Evolutionary conservation across 1,140 invertebrate genomes (phyloP).

Genomic region (Cotesia glomerata): DNA sequence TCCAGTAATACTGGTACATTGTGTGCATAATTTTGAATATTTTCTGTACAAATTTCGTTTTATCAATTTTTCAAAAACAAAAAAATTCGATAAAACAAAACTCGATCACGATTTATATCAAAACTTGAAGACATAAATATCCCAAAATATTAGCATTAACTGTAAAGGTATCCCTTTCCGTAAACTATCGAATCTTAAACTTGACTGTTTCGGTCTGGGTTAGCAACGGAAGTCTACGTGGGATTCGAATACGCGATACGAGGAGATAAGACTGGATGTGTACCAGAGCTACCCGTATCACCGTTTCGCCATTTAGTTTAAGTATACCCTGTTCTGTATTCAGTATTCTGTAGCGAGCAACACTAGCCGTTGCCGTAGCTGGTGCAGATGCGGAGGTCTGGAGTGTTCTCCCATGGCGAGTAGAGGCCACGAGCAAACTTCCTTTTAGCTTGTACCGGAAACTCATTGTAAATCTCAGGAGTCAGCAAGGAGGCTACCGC

Average conservation of each 20-base stretch:
- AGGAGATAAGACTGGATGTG: constrained; percentile 41
- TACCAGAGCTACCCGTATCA: constrained; percentile 36
- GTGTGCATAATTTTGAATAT: too few relatives aligned
- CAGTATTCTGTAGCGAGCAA: too few relatives aligned
- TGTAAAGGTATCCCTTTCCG: constrained; percentile 1
- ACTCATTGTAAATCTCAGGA: constrained; percentile 61
- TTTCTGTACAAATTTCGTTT: too few relatives aligned
- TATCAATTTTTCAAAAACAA: too few relatives aligned
- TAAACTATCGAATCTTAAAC: constrained; percentile 1
- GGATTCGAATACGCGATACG: constrained; percentile 48
- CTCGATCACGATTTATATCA: too few relatives aligned
- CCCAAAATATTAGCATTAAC: background rate
- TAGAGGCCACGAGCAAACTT: constrained; percentile 54
- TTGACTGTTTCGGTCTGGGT: constrained; percentile 19
- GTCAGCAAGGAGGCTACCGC: constrained; percentile 45
- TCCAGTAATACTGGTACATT: too few relatives aligned
- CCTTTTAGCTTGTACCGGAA: constrained; percentile 58
- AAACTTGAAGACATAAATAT: too few relatives aligned
- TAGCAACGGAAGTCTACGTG: constrained; percentile 46
- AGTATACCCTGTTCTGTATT: constrained; percentile 32
- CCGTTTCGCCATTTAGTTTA: constrained; percentile 28
- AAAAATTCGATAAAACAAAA: too few relatives aligned
- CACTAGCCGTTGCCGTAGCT: constrained; percentile 16
- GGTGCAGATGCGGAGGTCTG: constrained; percentile 34
- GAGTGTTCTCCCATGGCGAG: too few relatives aligned